Evolutionary conservation across 2,888 invertebrate species (phyloP), one percentile per base, ranked within the genome.

Genomic region (Ennomos fuscantarius): DNA sequence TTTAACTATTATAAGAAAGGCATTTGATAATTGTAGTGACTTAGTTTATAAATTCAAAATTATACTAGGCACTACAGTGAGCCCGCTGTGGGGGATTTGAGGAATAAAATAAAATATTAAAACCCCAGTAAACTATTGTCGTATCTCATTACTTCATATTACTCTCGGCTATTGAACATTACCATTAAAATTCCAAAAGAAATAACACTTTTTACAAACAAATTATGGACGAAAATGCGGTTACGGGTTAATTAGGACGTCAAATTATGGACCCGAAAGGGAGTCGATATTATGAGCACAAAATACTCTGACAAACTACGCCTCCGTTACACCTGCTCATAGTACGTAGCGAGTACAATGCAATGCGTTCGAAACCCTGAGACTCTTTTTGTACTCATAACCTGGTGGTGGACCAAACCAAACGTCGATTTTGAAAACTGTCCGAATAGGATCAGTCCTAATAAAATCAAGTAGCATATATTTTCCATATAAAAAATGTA

Each of bases 51-150:
- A 60, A 71, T 51, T 74, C 66, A 68, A 68, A 61, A 67, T 64
- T 64, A 63, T 61, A 68, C 73, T 75, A 84, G 84, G 84, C 84
- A 85, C 84, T 77, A 24, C 24, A 77, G 68, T 66, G 65, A 73
- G 68, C 74, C 72, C 62, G 54, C 56, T 60, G 58, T 63, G 66
- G 69, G 66, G 69, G 67, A 49, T 49, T 62, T 44, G 37, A 57
- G 66, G 54, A 31, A 32, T 12, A 12, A 12, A 11, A 11, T 15
- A 9, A 15, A 56, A 50, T 55, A 36, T 24, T 2, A 24, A n/a
- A 13, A 9, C 48, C 41, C 53, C 54, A 63, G 59, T 47, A 59
- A 47, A 63, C 70, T 70, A 66, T 70, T 70, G 73, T 73, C 71
- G 59, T 53, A 60, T 58, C 43, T 63, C 24, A 6, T 53, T 34